Conservation (phyloP, 2,797 vertebrate genomes). For the Uromys caudimaculatus region DNA sequence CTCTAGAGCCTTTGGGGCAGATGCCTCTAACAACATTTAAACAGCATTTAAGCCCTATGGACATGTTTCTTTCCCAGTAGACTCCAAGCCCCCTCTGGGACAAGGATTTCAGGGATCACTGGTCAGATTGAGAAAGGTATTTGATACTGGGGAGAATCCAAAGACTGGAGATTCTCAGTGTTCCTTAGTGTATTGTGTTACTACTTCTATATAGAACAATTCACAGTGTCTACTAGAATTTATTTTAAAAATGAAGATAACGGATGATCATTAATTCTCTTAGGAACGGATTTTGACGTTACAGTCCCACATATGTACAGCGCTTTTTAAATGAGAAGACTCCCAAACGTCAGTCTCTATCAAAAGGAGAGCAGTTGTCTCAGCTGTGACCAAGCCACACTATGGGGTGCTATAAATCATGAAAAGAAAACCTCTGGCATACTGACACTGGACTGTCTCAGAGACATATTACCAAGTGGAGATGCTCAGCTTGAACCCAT, state of each 20-base stretch:
- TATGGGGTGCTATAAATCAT: not conserved
- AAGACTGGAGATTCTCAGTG: not conserved
- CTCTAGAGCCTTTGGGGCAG: not conserved
- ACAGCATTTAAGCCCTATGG: not conserved
- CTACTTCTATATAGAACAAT: not conserved
- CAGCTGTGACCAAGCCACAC: fast-evolving
- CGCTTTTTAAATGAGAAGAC: not conserved
- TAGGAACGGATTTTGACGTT: not conserved
- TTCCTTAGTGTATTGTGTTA: not conserved
- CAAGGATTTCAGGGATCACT: not conserved
- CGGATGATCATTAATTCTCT: not conserved
- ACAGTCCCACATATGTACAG: fast-evolving
- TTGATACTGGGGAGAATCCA: not conserved
- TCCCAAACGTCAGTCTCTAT: not conserved
- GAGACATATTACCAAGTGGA: not conserved
- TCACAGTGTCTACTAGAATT: not conserved
- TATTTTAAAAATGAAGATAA: not conserved
- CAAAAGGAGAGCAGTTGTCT: not conserved
- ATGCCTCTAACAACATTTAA: not conserved
- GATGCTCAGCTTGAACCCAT: not conserved
- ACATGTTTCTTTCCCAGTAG: not conserved
- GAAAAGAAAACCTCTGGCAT: not conserved
- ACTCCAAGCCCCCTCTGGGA: not conserved
- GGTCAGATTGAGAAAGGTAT: not conserved
- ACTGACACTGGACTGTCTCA: not conserved